Base-by-base conservation (phyloP, 2,888 invertebrate genomes). In the Rapana venosa region DNA sequence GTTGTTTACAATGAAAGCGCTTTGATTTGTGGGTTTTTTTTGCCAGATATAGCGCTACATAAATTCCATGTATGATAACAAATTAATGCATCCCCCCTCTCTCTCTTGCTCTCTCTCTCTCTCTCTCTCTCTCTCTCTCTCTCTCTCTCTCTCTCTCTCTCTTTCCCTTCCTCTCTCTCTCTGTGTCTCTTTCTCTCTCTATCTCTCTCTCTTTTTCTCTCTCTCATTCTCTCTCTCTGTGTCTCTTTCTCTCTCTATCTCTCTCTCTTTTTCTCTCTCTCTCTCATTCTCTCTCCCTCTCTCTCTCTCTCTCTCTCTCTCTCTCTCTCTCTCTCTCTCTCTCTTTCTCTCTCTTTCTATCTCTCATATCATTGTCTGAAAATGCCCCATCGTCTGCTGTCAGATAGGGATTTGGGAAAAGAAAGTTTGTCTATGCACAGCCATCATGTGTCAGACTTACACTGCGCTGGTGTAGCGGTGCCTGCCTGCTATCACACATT, bases 191-290 rank as follows among this genome's bases (percentile, higher is more conserved):
- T 47, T 84, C 11, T 84, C 13, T 11, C 32, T 84, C 84, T 84
- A 13, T 35, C 56, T 32, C 26, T 30, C 32, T 81, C 32, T 81
- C 32, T 32, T 13, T 32, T 13, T 47, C 47, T 47, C 47, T 47
- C 47, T 47, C 47, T 47, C 47, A 5, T 6, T 47, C 47, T 47
- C 47, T 47, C 47, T 47, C 47, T 47, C 47, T 47, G 4, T 87
- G 61, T 66, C 30, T 87, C 87, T 87, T 61, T 87, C 61, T 87
- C 61, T 87, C 87, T 87, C 66, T 87, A 6, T 84, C 15, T 20
- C 84, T 35, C 17, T 47, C 36, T 30, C 5, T 83, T 5, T 83
- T 17, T 83, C n/a, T 83, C 8, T 83, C 83, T 83, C 83, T 83
- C 83, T 83, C 32, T 83, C 83, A 8, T 11, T 83, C 83, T 83